These are phyloP conservation scores for Varecia variegata DNA, from an alignment of 2,797 vertebrate species.

Conservation along the genomic window DNA sequence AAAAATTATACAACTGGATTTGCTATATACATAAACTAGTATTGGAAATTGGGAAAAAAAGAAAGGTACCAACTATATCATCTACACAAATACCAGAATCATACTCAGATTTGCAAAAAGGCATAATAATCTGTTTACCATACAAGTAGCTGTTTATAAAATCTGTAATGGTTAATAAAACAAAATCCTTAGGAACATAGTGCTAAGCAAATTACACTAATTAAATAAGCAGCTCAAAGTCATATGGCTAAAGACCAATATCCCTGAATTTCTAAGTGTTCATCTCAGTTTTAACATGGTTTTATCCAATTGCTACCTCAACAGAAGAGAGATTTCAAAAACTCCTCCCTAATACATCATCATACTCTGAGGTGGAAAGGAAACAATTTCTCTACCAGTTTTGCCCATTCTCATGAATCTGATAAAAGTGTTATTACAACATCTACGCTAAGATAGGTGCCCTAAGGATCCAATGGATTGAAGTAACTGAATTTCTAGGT, in stretches of 20 bases:
- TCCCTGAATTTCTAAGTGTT: conserved; percentile 63
- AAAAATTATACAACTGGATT: conserved; percentile 55
- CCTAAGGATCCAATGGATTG: neutral
- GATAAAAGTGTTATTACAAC: neutral
- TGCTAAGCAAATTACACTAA: conserved; percentile 43
- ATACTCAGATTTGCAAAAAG: conserved; percentile 62
- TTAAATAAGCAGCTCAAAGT: conserved; percentile 60
- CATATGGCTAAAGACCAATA: conserved; percentile 55
- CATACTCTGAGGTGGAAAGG: conserved; percentile 25
- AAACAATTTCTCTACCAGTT: conserved; percentile 39
- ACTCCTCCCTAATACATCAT: neutral
- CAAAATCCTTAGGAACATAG: conserved; percentile 49
- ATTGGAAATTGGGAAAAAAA: conserved; percentile 23
- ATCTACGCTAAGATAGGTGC: neutral
- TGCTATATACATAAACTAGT: conserved; percentile 62
- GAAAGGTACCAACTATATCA: neutral
- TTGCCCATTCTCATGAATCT: neutral
- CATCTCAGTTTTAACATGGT: neutral
- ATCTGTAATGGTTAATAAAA: conserved; percentile 42
- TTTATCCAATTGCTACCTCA: neutral
- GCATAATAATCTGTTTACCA: conserved; percentile 41
- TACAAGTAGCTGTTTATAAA: conserved; percentile 54
- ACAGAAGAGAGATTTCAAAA: conserved; percentile 9
- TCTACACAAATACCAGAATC: conserved; percentile 54
- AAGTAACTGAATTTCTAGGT: neutral